Percentiles rank a stretch among this genome's conserved stretches.
These are phyloP conservation scores for Dryadula phaetusa DNA, from an alignment of 2,888 invertebrate genomes.

Conservation along the genomic window DNA sequence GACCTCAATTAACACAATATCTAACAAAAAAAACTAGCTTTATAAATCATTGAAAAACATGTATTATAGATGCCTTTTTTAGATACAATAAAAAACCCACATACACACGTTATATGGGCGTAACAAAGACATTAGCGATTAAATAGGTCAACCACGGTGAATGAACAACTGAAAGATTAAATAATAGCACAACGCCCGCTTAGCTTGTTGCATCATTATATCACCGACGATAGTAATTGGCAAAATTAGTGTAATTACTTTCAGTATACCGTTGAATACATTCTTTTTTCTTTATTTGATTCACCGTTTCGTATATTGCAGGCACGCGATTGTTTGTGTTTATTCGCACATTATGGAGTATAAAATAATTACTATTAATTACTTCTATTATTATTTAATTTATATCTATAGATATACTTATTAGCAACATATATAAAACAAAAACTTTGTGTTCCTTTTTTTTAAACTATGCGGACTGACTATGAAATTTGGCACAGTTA, in stretches of 20 bases:
- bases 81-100: constrained; percentile 7
- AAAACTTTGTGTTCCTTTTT: no score
- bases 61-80: background rate
- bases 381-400: background rate
- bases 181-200: constrained; percentile 61
- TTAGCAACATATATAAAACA: no score
- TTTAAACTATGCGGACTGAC: no score
- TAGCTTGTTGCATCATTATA: constrained; percentile 55
- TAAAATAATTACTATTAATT: background rate
- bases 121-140: constrained; percentile 15
- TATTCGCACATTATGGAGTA: background rate
- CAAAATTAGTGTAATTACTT: constrained; percentile 69
- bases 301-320: constrained; percentile 21
- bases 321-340: constrained; percentile 2
- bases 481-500: no score
- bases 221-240: constrained; percentile 69
- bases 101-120: constrained; percentile 2
- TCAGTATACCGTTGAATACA: constrained; percentile 44
- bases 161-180: constrained; percentile 51
- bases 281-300: constrained; percentile 29
- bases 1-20: no score
- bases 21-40: no score
- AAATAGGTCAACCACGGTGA: constrained; percentile 35
- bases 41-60: no score
- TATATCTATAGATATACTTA: no score